Conservation (phyloP, 30 jellyfish, hydroid and myxozoan genomes). For the Nemopilema nomurai region DNA sequence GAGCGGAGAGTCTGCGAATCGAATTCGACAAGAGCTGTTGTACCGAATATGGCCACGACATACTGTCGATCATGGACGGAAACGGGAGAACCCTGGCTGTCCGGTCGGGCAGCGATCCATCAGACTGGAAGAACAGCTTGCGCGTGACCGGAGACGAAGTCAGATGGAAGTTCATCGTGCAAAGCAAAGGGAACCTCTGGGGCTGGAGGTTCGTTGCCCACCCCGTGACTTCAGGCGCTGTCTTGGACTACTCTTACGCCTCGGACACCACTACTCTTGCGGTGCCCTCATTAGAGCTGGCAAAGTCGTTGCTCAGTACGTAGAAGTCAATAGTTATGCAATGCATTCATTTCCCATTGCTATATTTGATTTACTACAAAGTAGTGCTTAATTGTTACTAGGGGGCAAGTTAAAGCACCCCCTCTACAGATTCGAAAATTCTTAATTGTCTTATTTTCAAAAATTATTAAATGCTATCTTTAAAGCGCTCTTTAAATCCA, state of each 20-base stretch:
- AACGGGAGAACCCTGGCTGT: slow-evolving; percentile 84
- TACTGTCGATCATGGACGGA: slow-evolving; percentile 68
- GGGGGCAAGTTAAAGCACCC: too few species aligned
- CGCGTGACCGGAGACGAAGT: slow-evolving; percentile 85
- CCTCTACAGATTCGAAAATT: too few species aligned
- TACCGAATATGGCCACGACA: slow-evolving; percentile 84
- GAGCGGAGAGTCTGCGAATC: slow-evolving; percentile 73
- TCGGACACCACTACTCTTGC: slow-evolving; percentile 82
- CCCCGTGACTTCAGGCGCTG: slow-evolving; percentile 64
- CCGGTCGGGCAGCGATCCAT: slow-evolving; percentile 78
- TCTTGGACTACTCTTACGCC: slow-evolving; percentile 35
- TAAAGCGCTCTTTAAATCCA: too few species aligned
- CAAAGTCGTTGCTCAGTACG: slow-evolving; percentile 74
- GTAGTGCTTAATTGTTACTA: too few species aligned
- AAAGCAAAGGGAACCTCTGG: slow-evolving; percentile 85
- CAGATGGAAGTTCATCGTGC: slow-evolving; percentile 77
- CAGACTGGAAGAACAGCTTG: slow-evolving; percentile 58
- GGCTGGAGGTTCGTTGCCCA: slow-evolving; percentile 84
- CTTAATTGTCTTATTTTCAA: too few species aligned
- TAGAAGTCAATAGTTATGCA: not conserved
- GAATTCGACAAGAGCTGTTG: slow-evolving; percentile 82
- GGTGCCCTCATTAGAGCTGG: slow-evolving; percentile 76
- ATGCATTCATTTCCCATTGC: too few species aligned
- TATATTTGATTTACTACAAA: too few species aligned
- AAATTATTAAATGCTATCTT: too few species aligned